A percentile compares a stretch with the other conserved stretches of the same genome.
phyloP scores from a whole-genome alignment of 2,113 vertebrate genomes.

The Scomber colias region DNA sequence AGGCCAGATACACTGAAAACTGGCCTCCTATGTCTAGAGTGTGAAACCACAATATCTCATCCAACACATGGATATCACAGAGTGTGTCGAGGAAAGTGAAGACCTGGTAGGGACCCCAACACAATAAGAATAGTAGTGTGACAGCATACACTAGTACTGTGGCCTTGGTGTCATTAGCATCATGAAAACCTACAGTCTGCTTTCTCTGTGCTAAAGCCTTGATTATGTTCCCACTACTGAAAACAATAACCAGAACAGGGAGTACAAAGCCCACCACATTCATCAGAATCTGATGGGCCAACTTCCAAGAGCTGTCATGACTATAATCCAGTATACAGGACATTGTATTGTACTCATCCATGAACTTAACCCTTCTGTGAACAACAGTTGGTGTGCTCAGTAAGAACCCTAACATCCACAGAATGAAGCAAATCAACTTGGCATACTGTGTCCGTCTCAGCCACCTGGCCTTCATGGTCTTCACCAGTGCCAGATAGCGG shows the following conservation, averaged over 20 bases:
- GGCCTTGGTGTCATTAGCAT: constrained; percentile 87
- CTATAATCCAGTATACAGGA: constrained; percentile 83
- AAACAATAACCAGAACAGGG: constrained; percentile 86
- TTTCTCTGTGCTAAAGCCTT: constrained; percentile 80
- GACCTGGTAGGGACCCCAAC: constrained; percentile 93
- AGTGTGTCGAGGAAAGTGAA: constrained; percentile 85
- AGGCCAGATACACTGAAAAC: constrained; percentile 85
- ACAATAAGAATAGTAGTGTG: constrained; percentile 88
- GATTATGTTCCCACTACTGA: constrained; percentile 86
- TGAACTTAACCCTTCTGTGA: constrained; percentile 81
- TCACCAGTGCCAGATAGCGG: constrained; percentile 93
- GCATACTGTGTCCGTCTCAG: constrained; percentile 85
- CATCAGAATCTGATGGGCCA: constrained; percentile 84
- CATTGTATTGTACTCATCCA: constrained; percentile 13
- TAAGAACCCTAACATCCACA: constrained; percentile 87
- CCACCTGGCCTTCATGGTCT: constrained; percentile 88
- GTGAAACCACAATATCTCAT: constrained; percentile 65
- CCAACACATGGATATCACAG: constrained; percentile 59
- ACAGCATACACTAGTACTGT: constrained; percentile 87
- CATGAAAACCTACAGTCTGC: constrained; percentile 76
- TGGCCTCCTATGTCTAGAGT: constrained; percentile 82
- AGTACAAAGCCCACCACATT: constrained; percentile 88
- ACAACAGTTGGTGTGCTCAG: constrained; percentile 83
- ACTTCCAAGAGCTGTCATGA: constrained; percentile 75
- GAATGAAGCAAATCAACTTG: constrained; percentile 85